Evolutionary conservation across 2,797 vertebrate species (phyloP).

Genomic region (Cuniculus paca): DNA sequence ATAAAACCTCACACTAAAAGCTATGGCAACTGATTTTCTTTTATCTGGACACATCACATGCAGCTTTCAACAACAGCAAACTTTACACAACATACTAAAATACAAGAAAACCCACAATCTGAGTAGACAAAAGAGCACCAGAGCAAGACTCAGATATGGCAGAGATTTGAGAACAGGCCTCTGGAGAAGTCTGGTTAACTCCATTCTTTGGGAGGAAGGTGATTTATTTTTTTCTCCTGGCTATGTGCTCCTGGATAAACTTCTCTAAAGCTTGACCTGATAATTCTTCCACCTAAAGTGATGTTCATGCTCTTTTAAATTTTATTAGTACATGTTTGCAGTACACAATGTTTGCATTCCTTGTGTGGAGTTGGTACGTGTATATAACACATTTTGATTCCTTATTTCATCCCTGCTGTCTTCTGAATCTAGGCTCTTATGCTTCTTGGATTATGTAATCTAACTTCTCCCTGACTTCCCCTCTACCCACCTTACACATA

Average conservation of each 20-base stretch:
- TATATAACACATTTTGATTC: neutral
- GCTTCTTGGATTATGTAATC: neutral
- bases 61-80: neutral
- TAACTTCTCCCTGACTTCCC: neutral
- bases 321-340: neutral
- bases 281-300: neutral
- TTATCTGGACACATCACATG: neutral
- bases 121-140: neutral
- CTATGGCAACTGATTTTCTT: neutral
- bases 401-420: neutral
- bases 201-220: neutral
- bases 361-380: neutral
- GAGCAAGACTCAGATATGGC: neutral
- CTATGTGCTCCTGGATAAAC: neutral
- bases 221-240: neutral
- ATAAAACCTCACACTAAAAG: neutral
- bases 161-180: neutral
- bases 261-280: constrained; percentile 15
- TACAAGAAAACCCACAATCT: neutral
- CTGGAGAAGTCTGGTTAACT: neutral
- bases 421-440: neutral
- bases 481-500: neutral
- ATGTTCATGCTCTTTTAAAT: neutral
- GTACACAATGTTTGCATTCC: neutral
- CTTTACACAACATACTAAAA: neutral